Evolutionary conservation across 2,888 invertebrate genomes (phyloP), one percentile per base, ranked within the genome.

Genomic region (Ormyrus pomaceus): DNA sequence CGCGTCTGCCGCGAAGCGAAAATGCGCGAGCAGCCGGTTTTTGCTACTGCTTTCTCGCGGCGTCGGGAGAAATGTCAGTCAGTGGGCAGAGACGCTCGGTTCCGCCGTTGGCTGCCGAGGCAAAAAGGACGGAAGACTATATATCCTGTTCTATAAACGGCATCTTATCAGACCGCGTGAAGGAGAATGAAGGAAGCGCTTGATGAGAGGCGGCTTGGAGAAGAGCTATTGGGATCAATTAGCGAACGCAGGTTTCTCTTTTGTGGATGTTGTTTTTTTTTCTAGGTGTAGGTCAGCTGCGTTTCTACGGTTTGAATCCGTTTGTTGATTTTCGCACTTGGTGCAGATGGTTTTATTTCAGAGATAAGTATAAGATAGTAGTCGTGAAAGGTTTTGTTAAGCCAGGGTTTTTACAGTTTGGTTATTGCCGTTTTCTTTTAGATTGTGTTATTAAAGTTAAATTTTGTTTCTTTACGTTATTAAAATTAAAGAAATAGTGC

Each of bases 141-240:
- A 77, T 81, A 84, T 84, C 84, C 83, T 83, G 84, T 84, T 84
- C 81, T 80, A 82, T 82, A 83, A 83, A 83, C 68, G 69, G 70
- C 79, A 34, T 82, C 82, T 71, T 34, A 34, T 77, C 77, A 70
- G 34, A 34, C 69, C 65, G 34, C 5, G 10, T 68, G 65, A 66
- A 34, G 34, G 34, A 3, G 4, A 34, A 66, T 66, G 65, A 66
- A 19, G 50, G 65, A 66, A 48, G 55, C 11, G 5, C 55, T 11
- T 13, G 46, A 34, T 4, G 34, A 34, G 3, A 34, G 34, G 34
- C 34, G 34, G 34, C 34, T 34, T 0, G 62, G 34, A 66, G 66
- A 62, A 34, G 66, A 53, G 45, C 9, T 9, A 53, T 45, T 10
- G 73, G 48, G 73, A 65, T 56, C 65, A 74, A 74, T 74, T 74